These are phyloP conservation scores for Holocentrus rufus DNA, from an alignment of 2,797 vertebrate species.

Conservation along the genomic window DNA sequence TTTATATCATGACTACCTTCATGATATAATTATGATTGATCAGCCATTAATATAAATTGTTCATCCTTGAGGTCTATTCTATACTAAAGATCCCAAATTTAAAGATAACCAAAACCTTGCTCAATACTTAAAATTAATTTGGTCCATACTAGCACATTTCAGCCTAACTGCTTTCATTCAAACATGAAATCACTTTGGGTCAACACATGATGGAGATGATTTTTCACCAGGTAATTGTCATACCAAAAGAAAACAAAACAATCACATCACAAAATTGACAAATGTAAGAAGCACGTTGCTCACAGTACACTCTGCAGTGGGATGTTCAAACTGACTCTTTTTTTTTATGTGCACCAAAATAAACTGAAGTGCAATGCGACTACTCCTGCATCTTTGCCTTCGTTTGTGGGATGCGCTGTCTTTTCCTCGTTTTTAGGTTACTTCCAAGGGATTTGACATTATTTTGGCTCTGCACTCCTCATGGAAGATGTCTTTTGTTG, in stretches of 20 bases:
- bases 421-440: constrained; percentile 17
- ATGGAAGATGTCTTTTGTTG: constrained; percentile 38
- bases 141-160: neutral
- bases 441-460: constrained; percentile 30
- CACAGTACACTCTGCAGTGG: too few species aligned
- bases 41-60: neutral
- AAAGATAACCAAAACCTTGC: constrained; percentile 11
- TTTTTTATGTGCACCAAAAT: too few species aligned
- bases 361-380: neutral
- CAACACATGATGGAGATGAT: neutral
- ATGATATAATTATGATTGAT: constrained; percentile 23
- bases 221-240: neutral
- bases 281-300: too few species aligned
- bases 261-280: too few species aligned
- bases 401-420: constrained; percentile 12
- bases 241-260: neutral
- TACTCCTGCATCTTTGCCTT: constrained; percentile 7
- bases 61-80: constrained; percentile 19
- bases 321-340: too few species aligned
- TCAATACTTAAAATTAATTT: constrained; percentile 5
- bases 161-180: constrained; percentile 35
- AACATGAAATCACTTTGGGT: constrained; percentile 16
- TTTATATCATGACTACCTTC: constrained; percentile 29
- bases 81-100: constrained; percentile 13
- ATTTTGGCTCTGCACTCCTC: constrained; percentile 48